Base-by-base conservation (phyloP, 2,888 invertebrate species). In the Aphelenchoides bicaudatus region DNA sequence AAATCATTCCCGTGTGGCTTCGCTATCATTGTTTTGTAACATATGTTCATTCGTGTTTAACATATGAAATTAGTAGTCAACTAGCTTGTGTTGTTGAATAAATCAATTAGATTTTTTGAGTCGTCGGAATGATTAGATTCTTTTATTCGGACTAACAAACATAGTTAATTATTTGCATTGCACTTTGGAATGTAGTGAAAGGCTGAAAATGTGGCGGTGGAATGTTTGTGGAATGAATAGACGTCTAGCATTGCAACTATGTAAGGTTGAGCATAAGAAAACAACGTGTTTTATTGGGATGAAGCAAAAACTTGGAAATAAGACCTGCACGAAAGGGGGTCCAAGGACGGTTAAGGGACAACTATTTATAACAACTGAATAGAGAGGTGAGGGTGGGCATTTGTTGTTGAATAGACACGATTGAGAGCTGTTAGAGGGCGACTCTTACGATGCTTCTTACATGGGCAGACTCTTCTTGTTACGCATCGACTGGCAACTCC, bases 401-500 rank as follows among this genome's bases (percentile, higher is more conserved):
- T n/a, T n/a, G n/a, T n/a, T n/a, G n/a, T n/a, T n/a, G n/a, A n/a
- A 43, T 43, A 43, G 43, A 43, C 43, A 3, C 43, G 43, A 43
- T 43, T 43, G 2, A 34, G 39, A 34, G 52, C 16, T 37, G 38
- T 25, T 23, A 23, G 46, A 3, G 21, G 23, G 49, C 29, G n/a
- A 34, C 34, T 10, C n/a, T 34, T n/a, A 16, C 3, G 10, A 48
- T n/a, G 3, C 13, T n/a, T n/a, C n/a, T 54, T 4, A 54, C 55
- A 54, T 54, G 3, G 55, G 55, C 47, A 54, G 25, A 27, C 56
- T 27, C 55, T 59, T 59, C 2, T 57, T 55, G 16, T 56, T 46
- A 2, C 59, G 60, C 49, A 72, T 48, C 19, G 64, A 60, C 37
- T 73, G 65, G 62, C 74, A 75, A 34, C 76, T 75, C 78, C 78